Conservation (phyloP, 2,113 vertebrate genomes). For the Chaetorhynchus papuensis region DNA sequence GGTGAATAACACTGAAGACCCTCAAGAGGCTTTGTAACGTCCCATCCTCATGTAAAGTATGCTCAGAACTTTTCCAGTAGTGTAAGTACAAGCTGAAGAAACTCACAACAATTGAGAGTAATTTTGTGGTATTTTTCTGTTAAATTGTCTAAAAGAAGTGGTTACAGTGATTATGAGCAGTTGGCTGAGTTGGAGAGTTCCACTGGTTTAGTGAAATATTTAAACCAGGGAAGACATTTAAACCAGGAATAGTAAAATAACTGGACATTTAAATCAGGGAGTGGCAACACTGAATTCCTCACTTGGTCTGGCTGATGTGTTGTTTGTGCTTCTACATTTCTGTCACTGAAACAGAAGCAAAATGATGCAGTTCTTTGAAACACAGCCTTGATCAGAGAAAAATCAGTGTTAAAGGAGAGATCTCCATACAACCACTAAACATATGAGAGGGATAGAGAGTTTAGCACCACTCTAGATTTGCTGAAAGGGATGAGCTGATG, state of each 20-base stretch:
- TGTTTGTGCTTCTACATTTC: neutral
- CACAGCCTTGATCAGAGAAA: neutral
- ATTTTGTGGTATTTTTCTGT: neutral
- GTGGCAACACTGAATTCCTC: neutral
- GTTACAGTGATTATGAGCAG: neutral
- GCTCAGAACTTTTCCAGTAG: constrained; percentile 82
- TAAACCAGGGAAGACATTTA: neutral
- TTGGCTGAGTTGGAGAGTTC: neutral
- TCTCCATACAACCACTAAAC: neutral
- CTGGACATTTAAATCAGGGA: neutral
- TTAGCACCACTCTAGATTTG: neutral
- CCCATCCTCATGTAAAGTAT: constrained; percentile 79
- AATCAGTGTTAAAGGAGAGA: neutral
- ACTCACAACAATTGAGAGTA: neutral
- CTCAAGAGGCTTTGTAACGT: constrained; percentile 67
- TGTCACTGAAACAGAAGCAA: neutral
- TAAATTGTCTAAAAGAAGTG: neutral
- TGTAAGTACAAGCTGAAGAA: constrained; percentile 79
- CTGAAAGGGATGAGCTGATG: neutral
- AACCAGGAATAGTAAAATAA: neutral
- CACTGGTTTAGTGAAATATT: neutral
- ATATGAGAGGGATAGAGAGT: neutral
- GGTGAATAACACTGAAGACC: constrained; percentile 68
- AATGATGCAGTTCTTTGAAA: neutral
- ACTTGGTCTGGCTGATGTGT: neutral